Evolutionary conservation across 2,113 vertebrate genomes (phyloP).

Genomic region (western clawed frog (Xenopus tropicalis)): DNA sequence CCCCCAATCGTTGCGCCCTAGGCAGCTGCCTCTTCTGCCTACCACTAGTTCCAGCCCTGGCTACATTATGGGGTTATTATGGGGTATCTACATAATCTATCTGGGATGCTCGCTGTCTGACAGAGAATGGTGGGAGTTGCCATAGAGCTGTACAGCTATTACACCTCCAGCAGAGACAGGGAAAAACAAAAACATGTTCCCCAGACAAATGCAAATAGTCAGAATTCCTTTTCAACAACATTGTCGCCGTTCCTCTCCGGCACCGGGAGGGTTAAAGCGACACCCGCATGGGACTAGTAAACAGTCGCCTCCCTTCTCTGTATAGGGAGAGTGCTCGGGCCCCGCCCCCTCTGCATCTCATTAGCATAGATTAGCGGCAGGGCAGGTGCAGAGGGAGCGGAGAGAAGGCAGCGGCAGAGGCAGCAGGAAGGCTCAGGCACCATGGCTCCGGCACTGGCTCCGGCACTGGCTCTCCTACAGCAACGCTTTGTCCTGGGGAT

Average conservation of each 20-base stretch:
- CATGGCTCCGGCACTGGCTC: constrained; percentile 26
- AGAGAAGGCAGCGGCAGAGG: not conserved
- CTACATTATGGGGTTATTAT: too few species aligned
- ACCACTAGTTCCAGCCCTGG: too few species aligned
- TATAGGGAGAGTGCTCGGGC: constrained; percentile 12
- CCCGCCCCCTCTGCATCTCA: constrained; percentile 37
- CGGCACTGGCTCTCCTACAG: constrained; percentile 10
- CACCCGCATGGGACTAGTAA: constrained; percentile 45
- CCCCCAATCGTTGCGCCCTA: too few species aligned
- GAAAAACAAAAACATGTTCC: too few species aligned
- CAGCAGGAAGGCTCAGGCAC: not conserved
- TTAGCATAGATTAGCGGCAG: constrained; percentile 41
- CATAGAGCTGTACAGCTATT: too few species aligned
- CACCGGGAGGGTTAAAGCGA: constrained; percentile 10
- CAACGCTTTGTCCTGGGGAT: constrained; percentile 36
- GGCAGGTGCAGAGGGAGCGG: constrained; percentile 40
- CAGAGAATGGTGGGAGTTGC: too few species aligned
- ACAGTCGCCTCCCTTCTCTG: constrained; percentile 35
- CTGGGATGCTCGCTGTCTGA: too few species aligned
- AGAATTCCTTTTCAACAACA: not conserved
- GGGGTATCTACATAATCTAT: too few species aligned
- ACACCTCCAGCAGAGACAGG: too few species aligned
- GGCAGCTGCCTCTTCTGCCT: too few species aligned
- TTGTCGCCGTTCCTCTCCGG: not conserved
- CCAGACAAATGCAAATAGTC: too few species aligned